Conservation (phyloP, 2,797 vertebrate genomes). For the Linurgus olivaceus region DNA sequence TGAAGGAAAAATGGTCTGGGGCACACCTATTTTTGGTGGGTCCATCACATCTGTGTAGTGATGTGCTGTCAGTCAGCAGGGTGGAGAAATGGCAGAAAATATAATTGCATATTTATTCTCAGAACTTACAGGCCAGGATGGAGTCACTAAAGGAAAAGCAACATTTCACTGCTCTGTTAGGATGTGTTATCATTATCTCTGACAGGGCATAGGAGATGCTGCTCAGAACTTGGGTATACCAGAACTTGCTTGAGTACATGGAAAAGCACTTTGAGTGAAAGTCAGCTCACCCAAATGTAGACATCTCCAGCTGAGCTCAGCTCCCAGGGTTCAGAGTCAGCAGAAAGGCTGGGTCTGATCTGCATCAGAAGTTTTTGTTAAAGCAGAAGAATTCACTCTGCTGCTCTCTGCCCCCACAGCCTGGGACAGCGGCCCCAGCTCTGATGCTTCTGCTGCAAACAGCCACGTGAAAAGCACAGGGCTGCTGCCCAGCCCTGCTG, state of each 20-base stretch:
- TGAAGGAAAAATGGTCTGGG: neutral
- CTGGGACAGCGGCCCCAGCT: neutral
- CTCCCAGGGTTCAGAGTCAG: neutral
- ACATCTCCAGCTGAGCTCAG: neutral
- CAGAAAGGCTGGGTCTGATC: neutral
- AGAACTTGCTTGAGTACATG: neutral
- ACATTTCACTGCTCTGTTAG: neutral
- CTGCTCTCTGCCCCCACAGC: neutral
- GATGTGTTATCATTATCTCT: neutral
- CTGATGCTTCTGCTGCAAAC: neutral
- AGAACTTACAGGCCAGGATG: neutral
- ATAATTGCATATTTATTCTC: neutral
- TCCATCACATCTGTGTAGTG: neutral
- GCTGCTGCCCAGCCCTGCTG: neutral
- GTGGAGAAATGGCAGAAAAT: neutral
- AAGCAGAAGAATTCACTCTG: neutral
- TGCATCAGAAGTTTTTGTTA: neutral
- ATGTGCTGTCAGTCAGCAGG: neutral
- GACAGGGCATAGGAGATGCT: neutral
- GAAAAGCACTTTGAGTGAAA: neutral
- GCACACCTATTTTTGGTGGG: neutral
- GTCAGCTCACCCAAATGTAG: neutral
- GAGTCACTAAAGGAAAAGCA: neutral
- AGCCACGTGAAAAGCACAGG: rapidly evolving
- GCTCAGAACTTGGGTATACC: neutral